Evolutionary conservation across 2,797 vertebrate species (phyloP), one percentile per base, ranked within the genome.

Genomic region (Pantherophis alleghaniensis): DNA sequence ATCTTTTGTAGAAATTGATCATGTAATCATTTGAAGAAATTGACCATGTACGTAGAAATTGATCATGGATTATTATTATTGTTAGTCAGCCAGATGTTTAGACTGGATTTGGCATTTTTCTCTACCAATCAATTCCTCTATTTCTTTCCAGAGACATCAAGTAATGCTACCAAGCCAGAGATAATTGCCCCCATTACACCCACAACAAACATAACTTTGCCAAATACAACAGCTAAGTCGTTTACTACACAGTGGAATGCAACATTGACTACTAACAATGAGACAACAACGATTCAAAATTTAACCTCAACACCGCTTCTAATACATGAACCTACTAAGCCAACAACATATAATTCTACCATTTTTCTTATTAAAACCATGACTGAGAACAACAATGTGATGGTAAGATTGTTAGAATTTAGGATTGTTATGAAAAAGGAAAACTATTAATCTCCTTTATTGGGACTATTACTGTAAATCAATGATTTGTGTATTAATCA

Each of bases 401-500:
- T 26, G 92, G 94, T 91, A 94, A 92, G 92, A 59, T n/a, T 28
- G 2, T 92, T 28, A 69, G 59, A 22, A 9, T 57, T 57, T 63
- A 47, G 42, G 59, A 42, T 9, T 89, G n/a, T 51, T 93, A 47
- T 89, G n/a, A 83, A 88, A 63, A 93, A 32, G 5, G 11, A 86
- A 1, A 57, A 57, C 2, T 66, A n/a, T 16, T 42, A 24, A 12
- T 32, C 57, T 42, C 37, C 83, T 22, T 11, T 47, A 60, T 24
- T n/a, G 10, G 51, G 20, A 61, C 1, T 6, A 14, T 42, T 88
- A 4, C 74, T 86, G 74, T 28, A 79, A 53, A 91, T 37, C 7
- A 37, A 56, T 74, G 37, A 87, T 60, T 22, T 26, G 32, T n/a
- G 7, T 16, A 69, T 59, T 69, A 59, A 59, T 88, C 13, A 22